Evolutionary conservation across 2,797 vertebrate genomes (phyloP).

Genomic region (Falco rusticolus): DNA sequence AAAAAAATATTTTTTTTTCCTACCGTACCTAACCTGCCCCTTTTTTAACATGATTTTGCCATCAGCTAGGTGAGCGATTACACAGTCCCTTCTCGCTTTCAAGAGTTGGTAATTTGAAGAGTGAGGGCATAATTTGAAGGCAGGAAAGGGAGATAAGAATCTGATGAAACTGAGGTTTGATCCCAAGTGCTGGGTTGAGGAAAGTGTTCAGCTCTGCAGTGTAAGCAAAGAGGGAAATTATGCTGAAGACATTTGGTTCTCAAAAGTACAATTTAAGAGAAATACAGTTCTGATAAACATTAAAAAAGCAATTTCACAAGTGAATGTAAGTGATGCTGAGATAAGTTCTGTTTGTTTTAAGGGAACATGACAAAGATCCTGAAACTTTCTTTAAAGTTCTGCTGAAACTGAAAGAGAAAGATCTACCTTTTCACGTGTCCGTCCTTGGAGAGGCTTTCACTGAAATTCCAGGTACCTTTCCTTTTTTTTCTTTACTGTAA

Average conservation of each 20-base stretch:
- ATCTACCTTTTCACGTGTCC: constrained; percentile 84
- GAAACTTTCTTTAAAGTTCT: constrained; percentile 93
- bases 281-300: neutral
- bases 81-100: neutral
- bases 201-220: neutral
- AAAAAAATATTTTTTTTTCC: rapidly evolving
- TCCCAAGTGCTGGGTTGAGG: neutral
- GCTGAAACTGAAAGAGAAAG: constrained; percentile 84
- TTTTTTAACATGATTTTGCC: neutral
- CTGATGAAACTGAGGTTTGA: neutral
- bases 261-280: neutral
- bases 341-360: constrained; percentile 90
- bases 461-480: constrained; percentile 89
- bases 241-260: neutral
- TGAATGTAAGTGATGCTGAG: constrained; percentile 6
- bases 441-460: constrained; percentile 93
- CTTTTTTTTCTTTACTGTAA: constrained; percentile 42
- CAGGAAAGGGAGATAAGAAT: neutral
- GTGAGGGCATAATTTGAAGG: neutral
- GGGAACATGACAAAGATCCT: constrained; percentile 95
- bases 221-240: neutral
- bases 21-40: neutral
- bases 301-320: neutral
- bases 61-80: neutral
- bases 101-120: neutral